phyloP scores from a whole-genome alignment of 2,797 vertebrate genomes.

The Periparus ater region DNA sequence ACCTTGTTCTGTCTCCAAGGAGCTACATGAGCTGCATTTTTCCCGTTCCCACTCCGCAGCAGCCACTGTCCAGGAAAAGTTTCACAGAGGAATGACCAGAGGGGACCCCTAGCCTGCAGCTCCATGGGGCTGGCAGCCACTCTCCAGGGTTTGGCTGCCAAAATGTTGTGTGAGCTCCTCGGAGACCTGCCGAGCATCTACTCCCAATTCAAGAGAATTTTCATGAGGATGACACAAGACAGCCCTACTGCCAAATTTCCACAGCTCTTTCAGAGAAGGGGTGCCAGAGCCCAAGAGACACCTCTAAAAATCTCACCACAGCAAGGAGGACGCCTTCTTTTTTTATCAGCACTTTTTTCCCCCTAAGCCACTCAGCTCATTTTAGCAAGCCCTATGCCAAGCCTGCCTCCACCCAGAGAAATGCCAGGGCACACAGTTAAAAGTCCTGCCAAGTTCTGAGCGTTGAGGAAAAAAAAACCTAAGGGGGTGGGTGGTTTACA shows the following conservation, averaged over 20 bases:
- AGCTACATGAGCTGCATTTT: fast-evolving
- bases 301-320: constrained; percentile 4
- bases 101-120: not conserved
- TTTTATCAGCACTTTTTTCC: not conserved
- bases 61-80: not conserved
- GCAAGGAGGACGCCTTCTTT: fast-evolving
- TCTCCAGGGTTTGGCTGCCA: not conserved
- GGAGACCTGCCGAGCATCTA: not conserved
- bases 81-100: fast-evolving
- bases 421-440: not conserved
- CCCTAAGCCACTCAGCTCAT: not conserved
- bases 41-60: fast-evolving
- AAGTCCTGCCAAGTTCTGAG: not conserved
- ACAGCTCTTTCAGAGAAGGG: not conserved
- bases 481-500: not conserved
- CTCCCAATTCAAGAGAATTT: not conserved
- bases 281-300: not conserved
- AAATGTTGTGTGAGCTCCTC: fast-evolving
- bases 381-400: not conserved
- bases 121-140: not conserved
- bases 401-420: not conserved
- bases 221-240: constrained; percentile 35
- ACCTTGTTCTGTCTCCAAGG: not conserved
- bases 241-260: constrained; percentile 29
- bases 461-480: not conserved